Percentiles rank a stretch among this genome's conserved stretches.
These are phyloP conservation scores for Erpobdella octoculata DNA, from an alignment of 2,888 invertebrate genomes.

Conservation along the genomic window DNA sequence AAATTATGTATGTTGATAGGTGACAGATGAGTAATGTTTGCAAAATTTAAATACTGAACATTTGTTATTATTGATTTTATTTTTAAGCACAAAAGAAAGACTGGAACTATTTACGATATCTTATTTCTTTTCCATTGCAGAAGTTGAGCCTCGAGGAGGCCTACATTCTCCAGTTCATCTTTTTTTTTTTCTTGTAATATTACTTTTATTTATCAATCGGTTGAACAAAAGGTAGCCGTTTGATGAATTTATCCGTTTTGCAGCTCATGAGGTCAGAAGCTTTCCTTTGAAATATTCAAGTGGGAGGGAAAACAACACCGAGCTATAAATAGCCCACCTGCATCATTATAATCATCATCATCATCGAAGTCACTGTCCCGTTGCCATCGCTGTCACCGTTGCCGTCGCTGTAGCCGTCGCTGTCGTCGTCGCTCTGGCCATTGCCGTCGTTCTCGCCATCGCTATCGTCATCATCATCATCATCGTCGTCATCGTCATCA, in stretches of 20 bases:
- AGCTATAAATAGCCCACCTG: too few relatives aligned
- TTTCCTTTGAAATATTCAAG: too few relatives aligned
- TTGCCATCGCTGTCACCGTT: neutral
- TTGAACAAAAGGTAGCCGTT: too few relatives aligned
- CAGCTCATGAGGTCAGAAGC: too few relatives aligned
- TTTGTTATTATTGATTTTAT: neutral
- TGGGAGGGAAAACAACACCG: too few relatives aligned
- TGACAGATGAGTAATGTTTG: neutral
- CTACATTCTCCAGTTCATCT: too few relatives aligned
- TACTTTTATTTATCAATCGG: too few relatives aligned
- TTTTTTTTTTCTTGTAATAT: too few relatives aligned
- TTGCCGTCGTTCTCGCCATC: conserved; percentile 12
- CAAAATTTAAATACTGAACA: neutral
- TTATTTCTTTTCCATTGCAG: too few relatives aligned
- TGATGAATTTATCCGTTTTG: too few relatives aligned
- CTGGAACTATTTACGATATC: neutral
- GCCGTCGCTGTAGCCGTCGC: neutral
- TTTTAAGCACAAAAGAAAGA: neutral
- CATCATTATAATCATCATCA: conserved; percentile 1
- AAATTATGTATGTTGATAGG: neutral
- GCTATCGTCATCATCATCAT: conserved; percentile 24
- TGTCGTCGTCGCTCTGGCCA: neutral
- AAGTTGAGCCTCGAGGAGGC: too few relatives aligned
- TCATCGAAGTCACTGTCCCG: conserved; percentile 2
- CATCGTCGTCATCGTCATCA: conserved; percentile 13